Evolutionary conservation across 2,113 vertebrate genomes (phyloP).

Genomic region (Oncorhynchus tshawytscha): DNA sequence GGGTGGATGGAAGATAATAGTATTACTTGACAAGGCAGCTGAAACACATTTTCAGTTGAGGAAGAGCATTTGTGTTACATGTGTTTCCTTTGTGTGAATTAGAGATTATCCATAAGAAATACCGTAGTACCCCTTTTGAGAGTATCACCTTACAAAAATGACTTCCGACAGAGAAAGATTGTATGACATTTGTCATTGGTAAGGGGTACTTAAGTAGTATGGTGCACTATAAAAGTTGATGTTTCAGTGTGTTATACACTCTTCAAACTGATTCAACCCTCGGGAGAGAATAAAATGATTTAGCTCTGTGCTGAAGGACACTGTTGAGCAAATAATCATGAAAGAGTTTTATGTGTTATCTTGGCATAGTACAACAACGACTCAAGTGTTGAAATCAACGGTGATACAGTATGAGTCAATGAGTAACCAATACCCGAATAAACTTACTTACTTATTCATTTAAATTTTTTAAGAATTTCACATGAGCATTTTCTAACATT

Average conservation of each 20-base stretch:
- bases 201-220: background rate
- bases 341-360: conserved; percentile 13
- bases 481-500: background rate
- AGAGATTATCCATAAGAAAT: no score
- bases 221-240: conserved; percentile 51
- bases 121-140: no score
- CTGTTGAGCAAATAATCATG: conserved; percentile 17
- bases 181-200: no score
- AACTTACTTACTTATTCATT: background rate
- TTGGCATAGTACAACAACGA: background rate
- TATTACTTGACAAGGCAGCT: background rate
- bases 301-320: conserved; percentile 33
- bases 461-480: background rate
- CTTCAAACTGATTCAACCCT: conserved; percentile 11
- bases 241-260: conserved; percentile 41
- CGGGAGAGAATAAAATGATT: conserved; percentile 24
- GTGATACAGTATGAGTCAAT: background rate
- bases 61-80: no score
- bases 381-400: background rate
- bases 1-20: background rate
- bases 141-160: no score
- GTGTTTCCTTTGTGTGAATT: no score
- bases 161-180: no score
- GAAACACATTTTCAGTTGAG: background rate
- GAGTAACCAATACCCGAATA: background rate